Percentiles rank a stretch among this genome's conserved stretches.
Evolutionary conservation across 2,888 invertebrate genomes (phyloP).

Genomic region (Stictocephala bisonia): DNA sequence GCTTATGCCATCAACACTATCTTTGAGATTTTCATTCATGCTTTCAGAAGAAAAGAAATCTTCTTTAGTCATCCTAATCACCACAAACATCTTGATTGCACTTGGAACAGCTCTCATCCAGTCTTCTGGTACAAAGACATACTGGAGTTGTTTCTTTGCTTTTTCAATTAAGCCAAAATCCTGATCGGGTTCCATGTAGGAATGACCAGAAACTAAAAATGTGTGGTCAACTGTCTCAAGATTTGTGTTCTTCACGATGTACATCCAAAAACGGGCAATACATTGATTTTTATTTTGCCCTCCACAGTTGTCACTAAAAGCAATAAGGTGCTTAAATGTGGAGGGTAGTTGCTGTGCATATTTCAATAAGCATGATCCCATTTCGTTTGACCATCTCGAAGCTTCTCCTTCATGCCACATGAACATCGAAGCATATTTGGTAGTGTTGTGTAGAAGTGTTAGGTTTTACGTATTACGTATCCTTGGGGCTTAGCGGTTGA

Average conservation of each 20-base stretch:
- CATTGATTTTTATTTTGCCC: constrained; percentile 49
- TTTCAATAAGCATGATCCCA: constrained; percentile 51
- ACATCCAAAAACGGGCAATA: constrained; percentile 53
- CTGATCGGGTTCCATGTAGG: constrained; percentile 48
- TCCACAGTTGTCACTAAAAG: constrained; percentile 52
- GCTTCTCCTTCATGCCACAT: constrained; percentile 55
- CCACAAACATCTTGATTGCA: background rate
- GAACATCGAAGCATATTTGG: constrained; percentile 50
- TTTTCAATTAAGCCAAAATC: constrained; percentile 50
- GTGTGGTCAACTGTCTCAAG: constrained; percentile 44
- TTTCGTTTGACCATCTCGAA: constrained; percentile 53
- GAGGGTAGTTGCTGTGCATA: constrained; percentile 43
- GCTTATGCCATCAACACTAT: background rate
- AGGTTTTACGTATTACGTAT: too few species aligned
- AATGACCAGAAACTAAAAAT: constrained; percentile 50
- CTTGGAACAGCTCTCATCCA: constrained; percentile 1
- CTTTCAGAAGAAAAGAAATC: background rate
- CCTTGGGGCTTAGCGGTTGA: too few species aligned
- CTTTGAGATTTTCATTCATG: background rate
- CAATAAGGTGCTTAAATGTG: constrained; percentile 48
- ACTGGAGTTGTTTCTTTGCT: constrained; percentile 35
- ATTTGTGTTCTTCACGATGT: constrained; percentile 50
- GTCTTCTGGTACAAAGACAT: constrained; percentile 34
- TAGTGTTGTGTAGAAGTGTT: too few species aligned
- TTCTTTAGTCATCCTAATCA: background rate